A percentile compares a stretch with the other conserved stretches of the same genome.
phyloP scores from a whole-genome alignment of 2,113 vertebrate genomes.

The Trogon melanurus region DNA sequence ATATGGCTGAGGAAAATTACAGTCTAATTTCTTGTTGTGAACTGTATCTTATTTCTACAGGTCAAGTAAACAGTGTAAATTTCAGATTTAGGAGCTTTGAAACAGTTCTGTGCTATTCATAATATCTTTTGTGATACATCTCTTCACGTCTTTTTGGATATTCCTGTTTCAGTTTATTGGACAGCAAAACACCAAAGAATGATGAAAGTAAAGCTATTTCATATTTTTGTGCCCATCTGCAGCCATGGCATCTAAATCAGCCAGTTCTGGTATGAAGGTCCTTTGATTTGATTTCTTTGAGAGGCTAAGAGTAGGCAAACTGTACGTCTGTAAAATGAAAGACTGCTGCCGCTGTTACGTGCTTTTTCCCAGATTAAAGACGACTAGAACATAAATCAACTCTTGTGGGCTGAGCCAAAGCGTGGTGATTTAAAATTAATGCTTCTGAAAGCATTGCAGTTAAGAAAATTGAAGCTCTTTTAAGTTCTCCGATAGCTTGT shows the following conservation, averaged over 20 bases:
- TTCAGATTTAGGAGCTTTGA: background rate
- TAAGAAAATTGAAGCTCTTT: constrained; percentile 11
- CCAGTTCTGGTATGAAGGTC: background rate
- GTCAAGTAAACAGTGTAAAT: background rate
- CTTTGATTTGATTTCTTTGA: constrained; percentile 44
- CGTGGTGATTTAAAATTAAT: constrained; percentile 5
- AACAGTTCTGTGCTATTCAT: background rate
- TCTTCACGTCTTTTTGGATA: background rate
- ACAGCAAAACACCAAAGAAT: background rate
- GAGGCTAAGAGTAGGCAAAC: background rate
- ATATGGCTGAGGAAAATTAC: background rate
- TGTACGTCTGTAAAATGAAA: background rate
- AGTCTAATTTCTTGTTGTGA: background rate
- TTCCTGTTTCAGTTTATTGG: background rate
- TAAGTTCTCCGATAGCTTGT: background rate
- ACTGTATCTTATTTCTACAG: background rate
- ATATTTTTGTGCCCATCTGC: background rate
- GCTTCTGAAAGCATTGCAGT: background rate
- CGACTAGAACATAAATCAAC: background rate
- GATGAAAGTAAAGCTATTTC: background rate
- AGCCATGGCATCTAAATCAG: background rate
- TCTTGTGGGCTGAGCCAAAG: background rate
- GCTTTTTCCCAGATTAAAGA: constrained; percentile 26
- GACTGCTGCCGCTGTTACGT: background rate
- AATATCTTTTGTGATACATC: background rate